phyloP scores from a whole-genome alignment of 2,797 vertebrate species.

The Sitta carolinensis region DNA sequence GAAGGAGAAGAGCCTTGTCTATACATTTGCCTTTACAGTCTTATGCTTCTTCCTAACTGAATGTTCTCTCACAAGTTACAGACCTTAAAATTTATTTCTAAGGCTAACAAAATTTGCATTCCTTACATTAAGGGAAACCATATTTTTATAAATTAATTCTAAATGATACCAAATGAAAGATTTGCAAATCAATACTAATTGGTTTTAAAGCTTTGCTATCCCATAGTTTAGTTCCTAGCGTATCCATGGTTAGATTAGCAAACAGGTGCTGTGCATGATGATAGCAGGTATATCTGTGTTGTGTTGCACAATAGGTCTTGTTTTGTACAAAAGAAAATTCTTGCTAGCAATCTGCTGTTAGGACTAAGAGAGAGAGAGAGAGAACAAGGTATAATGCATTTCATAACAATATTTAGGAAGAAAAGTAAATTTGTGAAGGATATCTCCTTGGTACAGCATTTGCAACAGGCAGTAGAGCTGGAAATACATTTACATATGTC shows the following conservation, averaged over 20 bases:
- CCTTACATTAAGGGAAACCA: background rate
- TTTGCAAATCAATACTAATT: background rate
- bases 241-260: background rate
- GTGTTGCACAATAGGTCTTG: background rate
- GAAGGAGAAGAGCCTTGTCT: background rate
- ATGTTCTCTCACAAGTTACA: background rate
- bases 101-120: background rate
- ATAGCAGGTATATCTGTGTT: background rate
- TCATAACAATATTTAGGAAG: background rate
- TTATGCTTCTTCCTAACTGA: background rate
- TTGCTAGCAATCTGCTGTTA: background rate
- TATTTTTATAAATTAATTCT: background rate
- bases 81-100: background rate
- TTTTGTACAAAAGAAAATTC: background rate
- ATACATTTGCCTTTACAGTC: background rate
- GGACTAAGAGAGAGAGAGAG: background rate
- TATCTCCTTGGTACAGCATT: background rate
- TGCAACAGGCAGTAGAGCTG: background rate
- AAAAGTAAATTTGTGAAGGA: background rate
- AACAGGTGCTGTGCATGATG: background rate
- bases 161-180: background rate
- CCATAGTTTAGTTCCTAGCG: background rate
- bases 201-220: background rate
- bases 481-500: background rate
- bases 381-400: background rate